These are phyloP conservation scores for Hirtodrosophila histrioides DNA, from an alignment of 2,888 invertebrate species.

Conservation along the genomic window DNA sequence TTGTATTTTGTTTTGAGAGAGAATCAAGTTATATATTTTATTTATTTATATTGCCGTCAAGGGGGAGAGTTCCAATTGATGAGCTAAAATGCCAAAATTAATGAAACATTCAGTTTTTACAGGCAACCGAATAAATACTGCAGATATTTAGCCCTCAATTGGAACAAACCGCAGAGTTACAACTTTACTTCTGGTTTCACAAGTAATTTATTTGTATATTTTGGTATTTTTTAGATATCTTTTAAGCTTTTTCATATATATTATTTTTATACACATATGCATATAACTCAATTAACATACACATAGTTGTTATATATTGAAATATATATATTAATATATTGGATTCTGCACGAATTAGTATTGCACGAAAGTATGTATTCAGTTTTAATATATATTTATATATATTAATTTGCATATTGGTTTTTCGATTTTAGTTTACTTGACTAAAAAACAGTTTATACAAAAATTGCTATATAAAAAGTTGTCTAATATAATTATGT, in stretches of 20 bases:
- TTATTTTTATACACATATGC: slow-evolving; percentile 45
- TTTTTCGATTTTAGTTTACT: slow-evolving; percentile 30
- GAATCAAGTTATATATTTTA: slow-evolving; percentile 36
- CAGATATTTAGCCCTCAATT: neutral
- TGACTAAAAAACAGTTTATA: slow-evolving; percentile 72
- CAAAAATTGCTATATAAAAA: slow-evolving; percentile 81
- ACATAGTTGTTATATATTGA: slow-evolving; percentile 32
- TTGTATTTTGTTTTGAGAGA: slow-evolving; percentile 22
- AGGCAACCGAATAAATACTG: no score
- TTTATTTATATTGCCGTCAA: slow-evolving; percentile 29
- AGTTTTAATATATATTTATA: slow-evolving; percentile 46
- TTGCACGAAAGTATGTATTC: slow-evolving; percentile 67
- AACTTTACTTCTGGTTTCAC: slow-evolving; percentile 17
- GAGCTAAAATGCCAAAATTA: slow-evolving; percentile 1
- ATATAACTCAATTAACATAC: slow-evolving; percentile 49
- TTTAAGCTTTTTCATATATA: slow-evolving; percentile 60
- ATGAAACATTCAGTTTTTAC: slow-evolving; percentile 15
- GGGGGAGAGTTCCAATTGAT: neutral
- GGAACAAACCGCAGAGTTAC: slow-evolving; percentile 21
- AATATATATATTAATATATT: slow-evolving; percentile 7
- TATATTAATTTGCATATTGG: slow-evolving; percentile 23
- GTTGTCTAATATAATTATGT: slow-evolving; percentile 67
- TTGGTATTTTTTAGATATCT: slow-evolving; percentile 37
- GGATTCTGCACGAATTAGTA: slow-evolving; percentile 65
- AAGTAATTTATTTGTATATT: slow-evolving; percentile 9